Evolutionary conservation across 92 coral and sea anemone species (phyloP), one percentile per base, ranked within the genome.

Genomic region (Anthopleura xanthogrammica): DNA sequence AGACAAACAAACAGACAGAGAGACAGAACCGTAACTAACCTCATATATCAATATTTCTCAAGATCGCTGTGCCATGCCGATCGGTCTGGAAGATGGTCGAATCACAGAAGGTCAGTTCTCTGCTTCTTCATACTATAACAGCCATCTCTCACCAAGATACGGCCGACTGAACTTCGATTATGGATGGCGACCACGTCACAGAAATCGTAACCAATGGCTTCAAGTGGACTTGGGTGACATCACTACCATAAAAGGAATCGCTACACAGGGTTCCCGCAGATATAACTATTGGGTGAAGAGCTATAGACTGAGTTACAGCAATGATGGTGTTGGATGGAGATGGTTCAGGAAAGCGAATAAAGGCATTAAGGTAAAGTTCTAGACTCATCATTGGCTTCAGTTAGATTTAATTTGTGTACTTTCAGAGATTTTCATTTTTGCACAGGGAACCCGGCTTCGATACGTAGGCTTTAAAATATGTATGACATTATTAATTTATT

Each of bases 61-160:
- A 93, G 98, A 91, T 80, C 98, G 86, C 29, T 90, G 98, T 57
- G 86, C 89, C 79, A 87, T 93, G 93, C 98, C 98, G 16, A 87
- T 93, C 14, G 98, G 98, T 52, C 79, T 84, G 50, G 98, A 93
- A 81, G 98, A 93, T 89, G 90, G 93, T 17, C 93, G 98, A 19
- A 89, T 93, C 36, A 81, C 83, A n/a, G 86, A 90, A 68, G 98
- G 98, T 23, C 90, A 89, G 77, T 77, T 93, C n/a, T 86, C 95
- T 5, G 98, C 98, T 7, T 91, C 98, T 5, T 84, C 92, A 3
- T 93, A 87, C 79, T 91, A 89, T 77, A 87, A 82, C 68, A 50
- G 73, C 20, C 79, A 88, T 75, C 82, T 91, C 17, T 88, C 92
- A n/a, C 98, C 98, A 19, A 85, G 98, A 89, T 89, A 89, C 55